A percentile compares a stretch with the other conserved stretches of the same genome.
Conservation (phyloP, 2,797 vertebrate species). For the Manis pentadactyla region DNA sequence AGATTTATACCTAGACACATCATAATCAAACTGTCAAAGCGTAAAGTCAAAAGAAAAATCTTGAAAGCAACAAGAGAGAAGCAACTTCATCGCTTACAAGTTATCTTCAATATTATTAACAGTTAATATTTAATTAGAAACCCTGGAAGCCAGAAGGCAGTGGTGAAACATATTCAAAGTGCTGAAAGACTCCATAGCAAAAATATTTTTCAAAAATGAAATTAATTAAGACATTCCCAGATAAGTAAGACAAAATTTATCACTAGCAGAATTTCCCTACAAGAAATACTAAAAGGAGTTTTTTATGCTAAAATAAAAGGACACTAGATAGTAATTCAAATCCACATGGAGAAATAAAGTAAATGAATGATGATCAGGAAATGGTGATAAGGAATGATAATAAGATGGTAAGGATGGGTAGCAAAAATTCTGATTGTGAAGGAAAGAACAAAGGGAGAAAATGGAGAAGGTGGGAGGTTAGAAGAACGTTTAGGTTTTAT, state of each 20-base stretch:
- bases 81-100: neutral
- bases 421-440: neutral
- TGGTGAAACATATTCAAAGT: neutral
- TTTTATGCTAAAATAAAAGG: neutral
- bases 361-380: neutral
- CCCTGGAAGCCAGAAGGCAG: neutral
- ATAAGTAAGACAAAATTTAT: neutral
- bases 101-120: neutral
- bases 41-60: neutral
- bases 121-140: neutral
- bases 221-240: neutral
- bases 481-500: neutral
- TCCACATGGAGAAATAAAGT: neutral
- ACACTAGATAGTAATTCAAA: neutral
- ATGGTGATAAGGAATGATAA: neutral
- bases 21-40: neutral
- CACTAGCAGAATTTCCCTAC: neutral
- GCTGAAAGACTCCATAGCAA: neutral
- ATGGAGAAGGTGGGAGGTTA: neutral
- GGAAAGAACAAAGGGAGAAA: neutral
- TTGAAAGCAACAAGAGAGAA: neutral
- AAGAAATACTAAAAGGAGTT: neutral
- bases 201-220: neutral
- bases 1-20: neutral
- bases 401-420: neutral